Base-by-base conservation (phyloP, 1,140 invertebrate genomes). In the Sarcophaga peregrina region DNA sequence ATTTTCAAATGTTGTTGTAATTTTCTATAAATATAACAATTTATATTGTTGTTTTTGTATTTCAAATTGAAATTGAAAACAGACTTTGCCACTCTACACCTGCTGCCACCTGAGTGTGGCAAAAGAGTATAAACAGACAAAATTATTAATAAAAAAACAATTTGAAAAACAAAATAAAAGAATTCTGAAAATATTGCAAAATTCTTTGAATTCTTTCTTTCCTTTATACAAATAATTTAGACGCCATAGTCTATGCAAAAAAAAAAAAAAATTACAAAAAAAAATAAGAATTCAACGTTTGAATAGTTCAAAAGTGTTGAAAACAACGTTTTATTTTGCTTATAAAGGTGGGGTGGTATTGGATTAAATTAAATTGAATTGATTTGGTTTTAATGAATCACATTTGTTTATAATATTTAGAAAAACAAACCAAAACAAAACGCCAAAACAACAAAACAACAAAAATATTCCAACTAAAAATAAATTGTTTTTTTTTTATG, bases 181-280 rank as follows among this genome's bases (percentile, higher is more conserved):
- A 37, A 37, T 37, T 37, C 25, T 2, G 25, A 37, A 37, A 37
- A 37, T 37, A 37, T 58, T 58, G 54, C 54, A 58, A 58, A 58
- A 58, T 58, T 58, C 54, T 58, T 58, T 58, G 54, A 58, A 58
- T 58, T 58, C 54, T 58, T 58, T 58, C n/a, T 52, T 52, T 58
- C 54, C 54, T 58, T 58, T n/a, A n/a, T n/a, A 58, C 15, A n/a
- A 37, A 37, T 37, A 58, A 58, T 58, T 58, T 58, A 58, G 54
- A 58, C 54, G 54, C 54, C 54, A 58, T 13, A 58, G 54, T 58
- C 54, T 58, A 13, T n/a, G 54, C 15, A 58, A 54, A 54, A 15
- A 54, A 10, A 54, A 54, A 58, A n/a, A n/a, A n/a, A n/a, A n/a
- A n/a, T n/a, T n/a, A n/a, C n/a, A n/a, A n/a, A n/a, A n/a, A n/a